Evolutionary conservation across 1,140 invertebrate species (phyloP).

Genomic region (Lineus longissimus): DNA sequence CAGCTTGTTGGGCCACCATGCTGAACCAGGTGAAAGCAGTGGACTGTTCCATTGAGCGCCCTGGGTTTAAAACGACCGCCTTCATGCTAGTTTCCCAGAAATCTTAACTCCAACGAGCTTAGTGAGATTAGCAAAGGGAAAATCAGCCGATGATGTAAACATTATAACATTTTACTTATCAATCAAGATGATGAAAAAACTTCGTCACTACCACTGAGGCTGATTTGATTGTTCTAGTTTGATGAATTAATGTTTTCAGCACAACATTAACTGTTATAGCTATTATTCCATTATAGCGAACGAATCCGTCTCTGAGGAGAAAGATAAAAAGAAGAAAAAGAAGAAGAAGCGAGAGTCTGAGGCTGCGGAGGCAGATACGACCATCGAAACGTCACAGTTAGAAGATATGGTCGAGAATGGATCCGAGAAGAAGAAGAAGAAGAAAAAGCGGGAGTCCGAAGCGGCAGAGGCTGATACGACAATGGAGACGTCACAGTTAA

Average conservation of each 20-base stretch:
- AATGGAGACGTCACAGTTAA: not conserved
- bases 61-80: too few species aligned
- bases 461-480: constrained; percentile 8
- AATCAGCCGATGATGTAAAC: too few species aligned
- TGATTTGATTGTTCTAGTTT: not conserved
- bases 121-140: too few species aligned
- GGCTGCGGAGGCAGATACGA: constrained; percentile 8
- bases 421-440: constrained; percentile 20
- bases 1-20: not conserved
- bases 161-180: not conserved
- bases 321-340: constrained; percentile 24
- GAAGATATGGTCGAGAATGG: not conserved
- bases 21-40: not conserved
- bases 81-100: too few species aligned
- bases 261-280: too few species aligned
- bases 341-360: constrained; percentile 17
- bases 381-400: not conserved
- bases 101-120: too few species aligned
- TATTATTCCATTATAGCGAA: not conserved
- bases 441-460: constrained; percentile 15
- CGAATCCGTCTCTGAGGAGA: constrained; percentile 1
- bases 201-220: not conserved
- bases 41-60: not conserved
- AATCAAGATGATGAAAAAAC: not conserved
- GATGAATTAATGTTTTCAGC: too few species aligned